Conservation (phyloP, 2,888 invertebrate species). For the Elgonia sp. region DNA sequence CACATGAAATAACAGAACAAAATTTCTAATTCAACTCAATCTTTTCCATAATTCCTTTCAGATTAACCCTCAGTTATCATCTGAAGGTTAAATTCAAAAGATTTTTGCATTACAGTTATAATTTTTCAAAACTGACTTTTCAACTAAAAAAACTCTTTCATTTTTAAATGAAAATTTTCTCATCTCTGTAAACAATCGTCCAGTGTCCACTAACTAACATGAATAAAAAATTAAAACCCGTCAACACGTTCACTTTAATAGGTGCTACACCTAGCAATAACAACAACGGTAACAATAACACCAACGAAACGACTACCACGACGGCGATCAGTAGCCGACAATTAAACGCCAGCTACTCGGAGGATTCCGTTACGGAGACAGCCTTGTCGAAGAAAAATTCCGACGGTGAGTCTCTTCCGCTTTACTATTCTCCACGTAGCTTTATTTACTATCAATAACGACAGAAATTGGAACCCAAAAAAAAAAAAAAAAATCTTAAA, state of each 20-base stretch:
- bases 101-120: no score
- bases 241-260: slow-evolving; percentile 68
- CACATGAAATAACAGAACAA: no score
- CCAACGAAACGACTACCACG: slow-evolving; percentile 76
- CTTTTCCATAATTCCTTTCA: no score
- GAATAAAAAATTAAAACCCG: slow-evolving; percentile 45
- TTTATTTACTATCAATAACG: slow-evolving; percentile 50
- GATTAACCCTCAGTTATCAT: no score
- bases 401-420: slow-evolving; percentile 90
- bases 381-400: slow-evolving; percentile 94
- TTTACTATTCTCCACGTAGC: slow-evolving; percentile 45
- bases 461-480: slow-evolving; percentile 4
- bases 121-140: no score
- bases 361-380: slow-evolving; percentile 94
- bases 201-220: slow-evolving; percentile 23
- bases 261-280: slow-evolving; percentile 78
- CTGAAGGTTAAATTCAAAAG: no score
- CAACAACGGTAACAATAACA: slow-evolving; percentile 80
- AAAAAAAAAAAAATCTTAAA: slow-evolving; percentile 6
- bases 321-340: slow-evolving; percentile 86
- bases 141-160: no score
- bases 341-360: slow-evolving; percentile 92
- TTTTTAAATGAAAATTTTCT: no score
- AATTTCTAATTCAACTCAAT: no score
- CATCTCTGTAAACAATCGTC: no score